phyloP scores from a whole-genome alignment of 2,888 invertebrate species.

The Lamellibrachia satsuma region DNA sequence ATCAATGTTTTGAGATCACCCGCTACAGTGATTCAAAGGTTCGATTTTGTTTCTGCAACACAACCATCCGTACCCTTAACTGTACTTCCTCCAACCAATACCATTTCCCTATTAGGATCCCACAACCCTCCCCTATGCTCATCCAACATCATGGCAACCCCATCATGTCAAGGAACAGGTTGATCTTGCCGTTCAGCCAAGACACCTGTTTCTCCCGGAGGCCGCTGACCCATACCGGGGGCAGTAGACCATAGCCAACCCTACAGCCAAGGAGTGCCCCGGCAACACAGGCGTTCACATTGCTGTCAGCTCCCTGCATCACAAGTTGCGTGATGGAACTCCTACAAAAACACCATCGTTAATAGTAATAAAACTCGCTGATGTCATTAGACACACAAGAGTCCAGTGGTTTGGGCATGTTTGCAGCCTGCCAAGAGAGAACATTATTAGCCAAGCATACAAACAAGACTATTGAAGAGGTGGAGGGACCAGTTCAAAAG shows the following conservation, averaged over 20 bases:
- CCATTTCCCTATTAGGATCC: neutral
- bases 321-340: conserved; percentile 52
- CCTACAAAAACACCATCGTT: conserved; percentile 42
- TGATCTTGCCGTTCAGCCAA: conserved; percentile 61
- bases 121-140: neutral
- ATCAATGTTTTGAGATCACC: too few relatives aligned
- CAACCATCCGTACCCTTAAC: neutral
- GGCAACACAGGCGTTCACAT: conserved; percentile 59
- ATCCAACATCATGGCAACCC: conserved; percentile 56
- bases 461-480: too few relatives aligned
- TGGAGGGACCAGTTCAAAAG: too few relatives aligned
- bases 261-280: conserved; percentile 62
- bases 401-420: neutral
- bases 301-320: conserved; percentile 62
- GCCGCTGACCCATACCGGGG: conserved; percentile 55
- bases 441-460: too few relatives aligned
- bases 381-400: neutral
- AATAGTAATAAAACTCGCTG: neutral
- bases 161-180: conserved; percentile 64
- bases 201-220: conserved; percentile 53
- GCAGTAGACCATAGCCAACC: conserved; percentile 58
- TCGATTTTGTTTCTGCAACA: neutral
- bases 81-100: neutral
- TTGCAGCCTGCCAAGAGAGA: too few relatives aligned
- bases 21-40: neutral